Evolutionary conservation across 2,888 invertebrate species (phyloP), one percentile per base, ranked within the genome.

Genomic region (Nebria brevicollis): DNA sequence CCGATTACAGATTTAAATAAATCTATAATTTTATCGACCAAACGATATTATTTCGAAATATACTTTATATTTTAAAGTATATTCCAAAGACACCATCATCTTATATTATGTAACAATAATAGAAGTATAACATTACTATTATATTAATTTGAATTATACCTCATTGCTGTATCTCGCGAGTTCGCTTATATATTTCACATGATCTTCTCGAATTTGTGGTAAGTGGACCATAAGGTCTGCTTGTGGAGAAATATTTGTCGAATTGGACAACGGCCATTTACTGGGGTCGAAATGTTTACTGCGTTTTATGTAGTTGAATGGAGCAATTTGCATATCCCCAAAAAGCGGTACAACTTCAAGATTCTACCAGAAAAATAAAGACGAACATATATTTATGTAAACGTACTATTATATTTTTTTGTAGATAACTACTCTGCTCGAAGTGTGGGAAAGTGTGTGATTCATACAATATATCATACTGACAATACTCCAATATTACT

Each of bases 301-400:
- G 25, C 97, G 92, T 88, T 96, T 97, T 83, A 99, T 97, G 87
- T 99, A 99, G 88, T 98, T 97, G 88, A 99, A 99, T 0, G 99
- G 99, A 0, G 98, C 98, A 78, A 99, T 98, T 90, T 99, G 98
- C 99, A 99, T 99, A 85, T 99, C 99, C 0, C 99, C 99, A 88
- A 98, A 99, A 1, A 99, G 89, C 0, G 98, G 98, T 0, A 98
- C 98, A 77, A 98, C 98, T 89, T 98, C 98, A 83, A 98, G 88
- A 87, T 97, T 97, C 93, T 94, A 87, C 74, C 86, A 85, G 54
- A 83, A 78, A 77, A 41, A 74, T 42, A 26, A n/a, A 82, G 42
- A 70, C 66, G 64, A 77, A 77, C 43, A 25, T 20, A 75, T 83
- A 78, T 81, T 79, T 13, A 11, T 54, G 34, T 34, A 34, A 34